These are phyloP conservation scores for Branchinecta sandiegonensis DNA, from an alignment of 2,888 invertebrate species.

Conservation along the genomic window DNA sequence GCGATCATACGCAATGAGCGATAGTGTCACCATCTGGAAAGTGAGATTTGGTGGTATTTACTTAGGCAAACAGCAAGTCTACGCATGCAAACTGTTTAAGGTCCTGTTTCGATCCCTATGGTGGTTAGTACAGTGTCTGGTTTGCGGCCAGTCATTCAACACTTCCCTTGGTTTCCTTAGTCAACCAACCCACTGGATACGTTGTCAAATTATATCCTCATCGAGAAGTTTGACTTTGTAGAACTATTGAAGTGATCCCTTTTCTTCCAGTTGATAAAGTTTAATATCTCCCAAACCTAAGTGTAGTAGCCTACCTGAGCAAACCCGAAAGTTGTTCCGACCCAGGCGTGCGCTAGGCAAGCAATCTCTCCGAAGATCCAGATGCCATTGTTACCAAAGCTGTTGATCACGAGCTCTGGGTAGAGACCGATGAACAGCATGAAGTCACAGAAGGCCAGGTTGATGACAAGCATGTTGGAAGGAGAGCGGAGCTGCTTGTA, in stretches of 20 bases:
- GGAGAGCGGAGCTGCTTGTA: conserved; percentile 19
- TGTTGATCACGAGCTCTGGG: conserved; percentile 19
- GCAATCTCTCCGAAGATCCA: conserved; percentile 22
- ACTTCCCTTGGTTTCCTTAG: too few species aligned
- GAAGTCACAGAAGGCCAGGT: conserved; percentile 21
- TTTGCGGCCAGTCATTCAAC: too few species aligned
- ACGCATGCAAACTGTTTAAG: too few species aligned
- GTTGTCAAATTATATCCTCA: too few species aligned
- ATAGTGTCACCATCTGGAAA: conserved; percentile 21
- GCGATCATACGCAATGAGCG: conserved; percentile 66
- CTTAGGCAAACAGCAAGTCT: too few species aligned
- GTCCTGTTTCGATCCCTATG: too few species aligned
- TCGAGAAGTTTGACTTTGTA: too few species aligned
- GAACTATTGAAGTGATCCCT: not conserved
- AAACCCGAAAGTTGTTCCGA: conserved; percentile 18
- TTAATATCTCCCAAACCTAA: too few species aligned
- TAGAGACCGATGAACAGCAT: conserved; percentile 19
- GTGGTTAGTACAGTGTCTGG: too few species aligned
- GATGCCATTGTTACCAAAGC: conserved; percentile 18
- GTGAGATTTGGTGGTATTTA: too few species aligned
- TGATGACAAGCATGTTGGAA: conserved; percentile 20
- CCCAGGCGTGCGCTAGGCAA: conserved; percentile 16
- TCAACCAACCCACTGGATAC: too few species aligned
- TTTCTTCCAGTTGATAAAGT: too few species aligned
- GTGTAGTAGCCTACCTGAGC: not conserved